Evolutionary conservation across 92 coral and sea anemone genomes (phyloP), one percentile per base, ranked within the genome.

Genomic region (Epizoanthus stellaris): DNA sequence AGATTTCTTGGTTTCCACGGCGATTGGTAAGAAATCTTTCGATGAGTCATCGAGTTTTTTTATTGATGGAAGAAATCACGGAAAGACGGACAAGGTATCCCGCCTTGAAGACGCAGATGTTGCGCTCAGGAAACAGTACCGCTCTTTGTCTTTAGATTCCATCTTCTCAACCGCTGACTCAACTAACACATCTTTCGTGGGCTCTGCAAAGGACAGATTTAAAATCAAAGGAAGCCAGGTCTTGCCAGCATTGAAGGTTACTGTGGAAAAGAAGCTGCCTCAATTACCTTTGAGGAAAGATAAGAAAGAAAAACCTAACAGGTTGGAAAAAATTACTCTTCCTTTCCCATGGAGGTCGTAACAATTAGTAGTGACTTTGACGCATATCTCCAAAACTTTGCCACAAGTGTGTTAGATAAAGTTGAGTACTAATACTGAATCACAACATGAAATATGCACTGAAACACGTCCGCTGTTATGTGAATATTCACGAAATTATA

Each of bases 61-160:
- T 30, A 8, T 12, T 64, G 45, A 30, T 8, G 69, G 34, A 0
- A 63, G 30, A 43, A 47, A 4, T 15, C 42, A 62, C 64, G 15
- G 20, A 20, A 13, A 43, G 3, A 39, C 53, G 15, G 67, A 9
- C 40, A 61, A 13, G 42, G 47, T 43, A 42, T 20, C 8, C 3
- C 47, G 72, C 1, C 23, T 12, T 79, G 58, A 43, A 61, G 65
- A 23, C 8, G 21, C 61, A 6, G 54, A 23, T 0, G 6, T 45
- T 63, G 21, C 4, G 15, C 10, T 62, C 12, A 76, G 81, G 39
- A 53, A 14, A 12, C 85, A 67, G 2, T 52, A 52, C 10, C 85
- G 89, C 10, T 88, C 85, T n/a, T 21, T 69, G 84, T 88, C 91
- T 49, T 30, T 88, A 2, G 91, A 84, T 16, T 84, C 85, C 3